Evolutionary conservation across 2,797 vertebrate genomes (phyloP), one percentile per base, ranked within the genome.

Genomic region (Clarias platycephalus): DNA sequence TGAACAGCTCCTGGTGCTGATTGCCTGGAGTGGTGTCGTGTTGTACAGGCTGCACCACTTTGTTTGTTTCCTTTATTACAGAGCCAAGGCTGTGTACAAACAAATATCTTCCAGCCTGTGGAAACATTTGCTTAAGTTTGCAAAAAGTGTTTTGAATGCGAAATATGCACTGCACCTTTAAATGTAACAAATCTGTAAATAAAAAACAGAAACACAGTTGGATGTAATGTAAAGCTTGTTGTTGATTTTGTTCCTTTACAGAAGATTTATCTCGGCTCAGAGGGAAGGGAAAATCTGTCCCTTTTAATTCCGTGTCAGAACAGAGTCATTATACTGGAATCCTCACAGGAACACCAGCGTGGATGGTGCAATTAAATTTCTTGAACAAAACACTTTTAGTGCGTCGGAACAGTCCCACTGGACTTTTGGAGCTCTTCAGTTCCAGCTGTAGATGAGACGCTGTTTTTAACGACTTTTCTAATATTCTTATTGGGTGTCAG

Each of bases 281-380:
- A 90, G 75, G 16, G 26, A 5, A 37, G 22, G 22, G 91, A 88
- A 90, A 90, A 89, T 40, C 78, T 63, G 90, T 89, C 87, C 84
- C 84, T 90, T 94, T 93, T 93, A 93, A 94, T 94, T 92, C 93
- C 87, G 88, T 92, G 90, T 95, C 91, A 90, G 90, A 93, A 92
- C 91, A 90, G 88, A 94, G 89, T 94, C 91, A 93, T 95, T 94
- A 93, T 94, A 92, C 91, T 92, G 91, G 92, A 93, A 94, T 94
- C 89, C 93, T 92, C 94, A 84, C 60, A 94, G 94, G 95, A 93
- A 91, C 92, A 90, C 84, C 90, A 91, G 91, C 92, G 91, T 92
- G 92, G 93, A 94, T 92, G 89, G 90, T 58, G 91, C 94, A 95
- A 95, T 95, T 95, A 94, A 92, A 94, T 94, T 93, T 94, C 91